Base-by-base conservation (phyloP, 2,888 invertebrate species). In the Icerya purchasi region DNA sequence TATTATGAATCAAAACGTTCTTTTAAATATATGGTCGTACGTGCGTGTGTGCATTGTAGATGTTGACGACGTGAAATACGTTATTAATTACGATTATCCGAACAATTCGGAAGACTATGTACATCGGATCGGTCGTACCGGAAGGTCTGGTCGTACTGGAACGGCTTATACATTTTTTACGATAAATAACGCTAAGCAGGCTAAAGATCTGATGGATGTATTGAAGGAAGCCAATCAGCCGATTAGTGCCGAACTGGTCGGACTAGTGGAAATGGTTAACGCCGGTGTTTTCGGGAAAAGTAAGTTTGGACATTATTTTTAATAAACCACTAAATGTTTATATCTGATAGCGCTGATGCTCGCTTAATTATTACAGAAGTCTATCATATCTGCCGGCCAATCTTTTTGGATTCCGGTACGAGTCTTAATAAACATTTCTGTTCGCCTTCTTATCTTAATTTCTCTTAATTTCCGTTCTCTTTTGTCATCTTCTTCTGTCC, bases 11-110 rank as follows among this genome's bases (percentile, higher is more conserved):
- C n/a, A n/a, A n/a, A n/a, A n/a, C n/a, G n/a, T n/a, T n/a, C n/a
- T n/a, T n/a, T n/a, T n/a, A n/a, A n/a, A n/a, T n/a, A n/a, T n/a
- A n/a, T n/a, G n/a, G n/a, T n/a, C n/a, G n/a, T n/a, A n/a, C n/a
- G n/a, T n/a, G 21, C 22, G 10, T 54, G 8, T 10, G 10, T 54
- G 19, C 36, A 3, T 60, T 56, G 64, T 79, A 96, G 96, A 97
- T 81, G 94, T 96, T 73, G 92, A 94, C 73, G 96, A 97, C 77
- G 93, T 96, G 72, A 93, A 94, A 78, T 94, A 90, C 79, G 96
- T 97, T 69, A 92, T 97, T 77, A 97, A 96, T 80, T 93, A 86
- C 78, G 96, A 96, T 75, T 96, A 93, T 74, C 96, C 96, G 61
- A 88, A 88, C 71, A 90, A 89, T 73, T 92, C 92, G 2, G 96